Base-by-base conservation (phyloP, 53 echinoderm and acorn worm species). In the Henricia sp. region DNA sequence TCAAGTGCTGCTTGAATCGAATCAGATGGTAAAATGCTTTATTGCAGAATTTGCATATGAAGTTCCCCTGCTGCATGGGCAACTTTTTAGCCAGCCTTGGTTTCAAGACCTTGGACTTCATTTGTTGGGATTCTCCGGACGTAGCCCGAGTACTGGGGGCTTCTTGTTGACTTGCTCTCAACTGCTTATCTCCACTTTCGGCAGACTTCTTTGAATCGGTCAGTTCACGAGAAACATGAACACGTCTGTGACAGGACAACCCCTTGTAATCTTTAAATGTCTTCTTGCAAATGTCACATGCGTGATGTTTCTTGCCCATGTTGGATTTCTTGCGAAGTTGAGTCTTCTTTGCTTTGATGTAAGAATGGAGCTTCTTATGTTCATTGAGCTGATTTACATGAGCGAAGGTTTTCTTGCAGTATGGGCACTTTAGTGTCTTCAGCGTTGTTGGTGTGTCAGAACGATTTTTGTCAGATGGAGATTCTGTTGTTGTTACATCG, bases 161-260 rank as follows among this genome's bases (percentile, higher is more conserved):
- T 37, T 39, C 13, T 19, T 23, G 73, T 73, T 39, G 5, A 4
- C 19, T 19, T 26, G 6, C 32, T 54, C 30, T 32, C 25, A 24
- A 44, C 55, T 25, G 29, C 58, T 1, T n/a, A 55, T 77, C 62
- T 13, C 25, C 56, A 14, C 59, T 74, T 12, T 26, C 34, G 19
- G 4, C 44, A 59, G 37, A 30, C 24, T 74, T 86, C 70, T 66
- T 68, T 32, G 54, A 59, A 27, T 57, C 21, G 21, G 75, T 75
- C 17, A 29, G 39, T 53, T 86, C 67, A 12, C 67, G 67, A 12
- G 67, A 52, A 63, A 54, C 54, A 41, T 86, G 86, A 2, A 76
- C 76, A 11, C 76, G 67, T 30, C 33, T 74, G 76, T 92, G 92
- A 21, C 89, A 86, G 52, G 74, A 82, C 38, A 85, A 59, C 44